A percentile compares a stretch with the other conserved stretches of the same genome.
phyloP scores from a whole-genome alignment of 2,113 vertebrate genomes.

The Amphilophus citrinellus region DNA sequence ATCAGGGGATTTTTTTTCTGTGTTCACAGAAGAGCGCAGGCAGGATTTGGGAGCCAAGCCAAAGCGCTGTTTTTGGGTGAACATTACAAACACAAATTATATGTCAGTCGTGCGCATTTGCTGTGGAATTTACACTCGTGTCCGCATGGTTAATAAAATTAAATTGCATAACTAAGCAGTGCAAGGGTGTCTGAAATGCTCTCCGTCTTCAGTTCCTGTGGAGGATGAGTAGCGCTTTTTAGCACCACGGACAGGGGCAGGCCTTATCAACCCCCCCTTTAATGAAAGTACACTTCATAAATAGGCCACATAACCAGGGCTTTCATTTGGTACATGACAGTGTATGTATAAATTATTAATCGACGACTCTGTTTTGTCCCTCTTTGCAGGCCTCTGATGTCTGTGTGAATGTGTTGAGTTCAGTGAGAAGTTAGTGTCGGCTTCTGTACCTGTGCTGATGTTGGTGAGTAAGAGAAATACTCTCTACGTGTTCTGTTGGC shows the following conservation, averaged over 20 bases:
- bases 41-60: conserved; percentile 49
- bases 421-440: not conserved
- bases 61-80: conserved; percentile 30
- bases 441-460: conserved; percentile 4
- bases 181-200: not conserved
- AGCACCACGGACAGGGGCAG: conserved; percentile 47
- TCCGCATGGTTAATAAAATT: conserved; percentile 22
- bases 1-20: conserved; percentile 36
- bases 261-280: not conserved
- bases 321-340: conserved; percentile 11
- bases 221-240: not conserved
- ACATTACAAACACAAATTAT: conserved; percentile 47
- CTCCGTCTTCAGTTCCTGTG: not conserved
- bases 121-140: conserved; percentile 20
- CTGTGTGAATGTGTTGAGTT: not conserved
- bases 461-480: not conserved
- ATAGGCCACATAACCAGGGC: conserved; percentile 39
- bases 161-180: not conserved
- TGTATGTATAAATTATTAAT: conserved; percentile 56
- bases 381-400: conserved; percentile 3
- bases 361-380: not conserved
- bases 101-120: conserved; percentile 40
- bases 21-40: conserved; percentile 42
- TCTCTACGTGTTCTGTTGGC: not conserved
- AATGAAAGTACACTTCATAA: conserved; percentile 13